Conservation (phyloP, 2,888 invertebrate species). For the Magallana nippona region DNA sequence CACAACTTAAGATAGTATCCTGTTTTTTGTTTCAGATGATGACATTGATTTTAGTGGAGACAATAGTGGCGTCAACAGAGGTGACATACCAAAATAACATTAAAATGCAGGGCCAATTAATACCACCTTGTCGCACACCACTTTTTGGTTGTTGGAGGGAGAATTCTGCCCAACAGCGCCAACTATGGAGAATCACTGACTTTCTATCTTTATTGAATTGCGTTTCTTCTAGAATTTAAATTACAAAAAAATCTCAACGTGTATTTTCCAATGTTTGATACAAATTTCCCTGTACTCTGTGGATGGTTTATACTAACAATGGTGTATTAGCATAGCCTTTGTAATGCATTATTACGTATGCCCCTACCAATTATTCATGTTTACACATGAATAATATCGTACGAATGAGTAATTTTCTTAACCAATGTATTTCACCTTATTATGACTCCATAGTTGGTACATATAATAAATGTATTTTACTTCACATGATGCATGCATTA, state of each 20-base stretch:
- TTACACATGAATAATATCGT: too few relatives aligned
- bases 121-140: conserved; percentile 16
- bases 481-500: conserved; percentile 18
- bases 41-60: conserved; percentile 30
- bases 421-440: background rate
- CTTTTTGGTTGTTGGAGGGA: background rate
- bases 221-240: too few relatives aligned
- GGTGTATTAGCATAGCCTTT: too few relatives aligned
- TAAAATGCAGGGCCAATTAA: background rate
- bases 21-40: conserved; percentile 8
- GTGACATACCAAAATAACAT: conserved; percentile 36
- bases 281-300: too few relatives aligned
- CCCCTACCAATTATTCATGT: too few relatives aligned
- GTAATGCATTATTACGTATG: too few relatives aligned
- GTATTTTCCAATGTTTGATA: too few relatives aligned
- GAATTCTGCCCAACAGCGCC: conserved; percentile 16
- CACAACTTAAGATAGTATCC: background rate
- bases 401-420: too few relatives aligned
- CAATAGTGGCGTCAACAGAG: conserved; percentile 29
- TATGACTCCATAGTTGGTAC: conserved; percentile 19
- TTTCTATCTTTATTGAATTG: too few relatives aligned
- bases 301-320: too few relatives aligned
- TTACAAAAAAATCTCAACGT: too few relatives aligned
- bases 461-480: background rate
- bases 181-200: conserved; percentile 1